phyloP scores from a whole-genome alignment of 1,140 invertebrate genomes.

The Eubasilissa regina region DNA sequence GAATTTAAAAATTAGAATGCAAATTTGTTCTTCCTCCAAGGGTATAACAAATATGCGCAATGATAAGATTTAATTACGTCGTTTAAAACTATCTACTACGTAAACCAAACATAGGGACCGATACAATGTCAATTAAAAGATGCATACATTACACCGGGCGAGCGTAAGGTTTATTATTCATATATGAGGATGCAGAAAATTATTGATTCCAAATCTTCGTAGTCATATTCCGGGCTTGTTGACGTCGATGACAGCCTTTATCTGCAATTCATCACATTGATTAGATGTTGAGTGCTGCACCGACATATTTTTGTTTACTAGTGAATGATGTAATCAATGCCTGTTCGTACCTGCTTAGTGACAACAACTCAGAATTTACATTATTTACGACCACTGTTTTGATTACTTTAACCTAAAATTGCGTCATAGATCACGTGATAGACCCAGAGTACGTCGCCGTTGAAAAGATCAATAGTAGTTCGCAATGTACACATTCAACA shows the following conservation, averaged over 20 bases:
- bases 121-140: no score
- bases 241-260: background rate
- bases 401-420: slow-evolving; percentile 53
- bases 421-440: slow-evolving; percentile 47
- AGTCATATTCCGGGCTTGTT: no score
- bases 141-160: no score
- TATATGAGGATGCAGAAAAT: background rate
- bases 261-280: background rate
- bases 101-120: no score
- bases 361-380: slow-evolving; percentile 27
- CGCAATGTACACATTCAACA: slow-evolving; percentile 21
- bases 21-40: no score
- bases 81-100: no score
- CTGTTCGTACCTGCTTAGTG: slow-evolving; percentile 2
- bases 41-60: no score
- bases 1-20: no score
- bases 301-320: slow-evolving; percentile 36
- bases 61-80: no score
- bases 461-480: slow-evolving; percentile 42
- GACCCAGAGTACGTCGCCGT: slow-evolving; percentile 14
- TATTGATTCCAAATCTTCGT: slow-evolving; percentile 17
- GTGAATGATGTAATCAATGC: slow-evolving; percentile 47
- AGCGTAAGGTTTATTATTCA: no score
- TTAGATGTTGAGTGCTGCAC: background rate
- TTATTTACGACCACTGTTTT: slow-evolving; percentile 46